phyloP scores from a whole-genome alignment of 2,113 vertebrate species.

The Miniopterus natalensis region DNA sequence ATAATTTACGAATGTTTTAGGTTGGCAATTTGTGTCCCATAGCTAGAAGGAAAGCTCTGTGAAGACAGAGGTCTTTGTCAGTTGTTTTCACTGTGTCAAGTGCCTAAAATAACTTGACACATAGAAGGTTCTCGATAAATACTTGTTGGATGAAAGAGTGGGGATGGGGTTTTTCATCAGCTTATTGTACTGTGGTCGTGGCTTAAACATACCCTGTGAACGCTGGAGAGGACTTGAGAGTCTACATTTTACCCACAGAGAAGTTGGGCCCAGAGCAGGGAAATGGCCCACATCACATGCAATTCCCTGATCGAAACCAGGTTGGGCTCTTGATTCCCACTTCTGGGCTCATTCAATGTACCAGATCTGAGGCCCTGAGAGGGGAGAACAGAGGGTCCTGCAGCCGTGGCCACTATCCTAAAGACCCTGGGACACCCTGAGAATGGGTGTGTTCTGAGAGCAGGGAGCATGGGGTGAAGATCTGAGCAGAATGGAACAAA shows the following conservation, averaged over 20 bases:
- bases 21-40: background rate
- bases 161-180: background rate
- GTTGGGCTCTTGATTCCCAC: background rate
- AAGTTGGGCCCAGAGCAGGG: background rate
- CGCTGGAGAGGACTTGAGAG: background rate
- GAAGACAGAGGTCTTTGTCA: background rate
- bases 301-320: background rate
- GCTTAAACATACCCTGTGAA: background rate
- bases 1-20: fast-evolving
- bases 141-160: background rate
- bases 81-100: background rate
- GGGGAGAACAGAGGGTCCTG: background rate
- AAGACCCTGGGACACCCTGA: too few relatives aligned
- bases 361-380: background rate
- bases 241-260: background rate
- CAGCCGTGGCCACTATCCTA: background rate
- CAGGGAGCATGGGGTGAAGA: background rate
- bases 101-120: background rate
- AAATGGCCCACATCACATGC: background rate
- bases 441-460: too few relatives aligned
- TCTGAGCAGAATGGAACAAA: background rate
- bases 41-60: background rate
- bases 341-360: background rate
- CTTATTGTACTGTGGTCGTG: background rate
- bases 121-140: background rate